Conservation (phyloP, 2,113 vertebrate genomes). For the Charadrius vociferus region DNA sequence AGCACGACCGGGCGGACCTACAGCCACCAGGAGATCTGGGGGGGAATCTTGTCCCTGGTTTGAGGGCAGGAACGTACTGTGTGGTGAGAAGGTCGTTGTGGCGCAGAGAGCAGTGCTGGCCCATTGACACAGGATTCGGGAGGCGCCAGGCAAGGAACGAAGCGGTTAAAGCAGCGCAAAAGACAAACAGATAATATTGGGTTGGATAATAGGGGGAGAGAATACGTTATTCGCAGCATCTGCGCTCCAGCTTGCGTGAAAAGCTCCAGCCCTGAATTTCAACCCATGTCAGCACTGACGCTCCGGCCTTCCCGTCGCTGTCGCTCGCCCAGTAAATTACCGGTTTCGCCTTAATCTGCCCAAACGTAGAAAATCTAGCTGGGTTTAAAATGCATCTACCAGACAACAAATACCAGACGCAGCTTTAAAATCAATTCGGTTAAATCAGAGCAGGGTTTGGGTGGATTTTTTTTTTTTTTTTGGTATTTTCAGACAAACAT, state of each 20-base stretch:
- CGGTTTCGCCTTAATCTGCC: not conserved
- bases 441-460: not conserved
- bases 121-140: accelerated
- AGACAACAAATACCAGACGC: not conserved
- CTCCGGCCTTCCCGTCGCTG: not conserved
- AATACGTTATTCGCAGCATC: not conserved
- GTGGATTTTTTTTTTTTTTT: no score
- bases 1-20: not conserved
- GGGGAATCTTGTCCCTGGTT: no score
- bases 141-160: not conserved
- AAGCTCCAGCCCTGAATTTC: conserved; percentile 12
- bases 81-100: not conserved
- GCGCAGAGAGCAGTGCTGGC: accelerated
- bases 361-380: not conserved
- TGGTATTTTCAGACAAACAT: not conserved
- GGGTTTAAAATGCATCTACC: not conserved
- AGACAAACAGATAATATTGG: not conserved
- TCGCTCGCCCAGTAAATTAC: not conserved
- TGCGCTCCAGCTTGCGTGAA: conserved; percentile 1
- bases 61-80: accelerated
- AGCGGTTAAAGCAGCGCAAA: not conserved
- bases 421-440: not conserved
- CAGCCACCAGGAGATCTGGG: not conserved
- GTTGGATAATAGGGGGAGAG: not conserved
- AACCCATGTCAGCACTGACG: not conserved